Base-by-base conservation (phyloP, 2,888 invertebrate genomes). In the Cosmia pyralina region DNA sequence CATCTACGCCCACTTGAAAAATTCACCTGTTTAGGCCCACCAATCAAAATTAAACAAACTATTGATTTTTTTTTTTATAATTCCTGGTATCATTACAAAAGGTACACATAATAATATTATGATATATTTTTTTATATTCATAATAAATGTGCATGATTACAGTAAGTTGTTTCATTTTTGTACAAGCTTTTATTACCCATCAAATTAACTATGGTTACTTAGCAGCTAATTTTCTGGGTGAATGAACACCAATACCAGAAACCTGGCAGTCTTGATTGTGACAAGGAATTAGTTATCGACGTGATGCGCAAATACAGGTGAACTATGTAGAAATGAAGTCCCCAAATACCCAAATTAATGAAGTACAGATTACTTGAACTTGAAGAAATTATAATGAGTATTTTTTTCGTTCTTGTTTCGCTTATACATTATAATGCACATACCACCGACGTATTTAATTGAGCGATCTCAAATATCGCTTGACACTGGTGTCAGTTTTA, bases 401-500 rank as follows among this genome's bases (percentile, higher is more conserved):
- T 8, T 57, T 8, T 48, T 53, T 13, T 60, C 13, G 46, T 17
- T 44, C 62, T 28, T 28, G 28, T 28, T 28, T 28, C 28, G 28
- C 28, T 28, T 28, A 28, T 28, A 28, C 28, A 28, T 28, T 28
- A 59, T 22, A 52, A 50, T 69, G 57, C 48, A 69, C 62, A 55
- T 41, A 55, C 65, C 58, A 11, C 10, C 7, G 46, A 38, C 52
- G 50, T 68, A 80, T 77, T 83, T 70, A 81, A 84, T 78, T 79
- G 69, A 81, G 71, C 69, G 72, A 79, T 86, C 87, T 88, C 86
- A 78, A 79, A 87, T 87, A 83, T 86, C 88, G 82, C 75, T 85
- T 82, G 87, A 88, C 88, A 87, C 88, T 74, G 83, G 88, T 86
- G 87, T 88, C 89, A 84, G 69, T 81, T 86, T 88, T 87, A 90